Base-by-base conservation (phyloP, 2,888 invertebrate species). In the Drosophila vallismaia region DNA sequence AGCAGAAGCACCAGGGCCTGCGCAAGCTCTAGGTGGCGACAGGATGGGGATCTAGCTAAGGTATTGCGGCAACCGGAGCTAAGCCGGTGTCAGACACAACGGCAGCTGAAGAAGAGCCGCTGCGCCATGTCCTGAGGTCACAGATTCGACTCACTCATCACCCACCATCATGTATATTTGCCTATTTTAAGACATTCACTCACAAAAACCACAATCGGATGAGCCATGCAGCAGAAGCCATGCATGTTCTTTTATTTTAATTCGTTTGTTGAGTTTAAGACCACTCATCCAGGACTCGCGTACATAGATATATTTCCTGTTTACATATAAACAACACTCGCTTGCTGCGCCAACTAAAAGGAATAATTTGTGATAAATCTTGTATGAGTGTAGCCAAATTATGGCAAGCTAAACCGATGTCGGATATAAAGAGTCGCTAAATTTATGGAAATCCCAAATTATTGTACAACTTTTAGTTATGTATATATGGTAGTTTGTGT, bases 21-120 rank as follows among this genome's bases (percentile, higher is more conserved):
- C 88, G 87, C 64, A 90, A 89, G 77, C 79, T 90, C 36, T 90
- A 90, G 79, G 59, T 4, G 4, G 19, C 4, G 3, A 7, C 40
- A 19, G 40, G n/a, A 63, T 45, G 50, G n/a, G 12, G 10, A 26
- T 26, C 29, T 40, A 38, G 40, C 29, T 44, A 46, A 31, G 19
- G 40, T 28, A 36, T 28, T 36, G n/a, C 52, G 19, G 24, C 55
- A 46, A 28, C 12, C 6, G 28, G 6, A 10, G 24, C 14, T 42
- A 14, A 12, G 45, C 42, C 38, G 48, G 29, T 14, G 44, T 26
- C 38, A 52, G 29, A 19, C 24, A 12, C 31, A 51, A 12, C 28
- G 48, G 33, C 38, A 38, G 40, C 7, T 33, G 36, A 12, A 58
- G 59, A 66, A 42, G 29, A 51, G 57, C 19, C 28, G 42, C 8